Conservation (phyloP, 2,888 invertebrate genomes). For the Mesorhabditis spiculigera region DNA sequence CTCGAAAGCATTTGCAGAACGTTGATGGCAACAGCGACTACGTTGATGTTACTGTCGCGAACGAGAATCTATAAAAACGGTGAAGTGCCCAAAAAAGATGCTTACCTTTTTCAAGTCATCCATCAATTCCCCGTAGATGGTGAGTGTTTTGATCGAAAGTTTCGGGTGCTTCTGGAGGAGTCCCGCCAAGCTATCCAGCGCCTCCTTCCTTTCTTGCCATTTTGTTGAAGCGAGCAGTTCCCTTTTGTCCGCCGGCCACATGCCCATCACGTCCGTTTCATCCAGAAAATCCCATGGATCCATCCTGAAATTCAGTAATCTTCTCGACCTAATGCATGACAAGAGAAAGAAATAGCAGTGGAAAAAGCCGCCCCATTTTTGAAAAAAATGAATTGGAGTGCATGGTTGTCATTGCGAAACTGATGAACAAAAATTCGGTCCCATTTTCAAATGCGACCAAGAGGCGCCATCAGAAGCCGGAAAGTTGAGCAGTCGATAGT, state of each 20-base stretch:
- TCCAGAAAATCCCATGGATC: conserved; percentile 31
- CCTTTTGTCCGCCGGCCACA: conserved; percentile 25
- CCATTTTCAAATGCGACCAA: too few relatives aligned
- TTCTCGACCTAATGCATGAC: too few relatives aligned
- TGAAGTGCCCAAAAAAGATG: too few relatives aligned
- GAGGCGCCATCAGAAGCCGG: too few relatives aligned
- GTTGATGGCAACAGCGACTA: conserved; percentile 81
- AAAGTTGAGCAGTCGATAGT: too few relatives aligned
- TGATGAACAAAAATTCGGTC: too few relatives aligned
- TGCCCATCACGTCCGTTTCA: conserved; percentile 28
- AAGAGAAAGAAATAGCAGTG: too few relatives aligned
- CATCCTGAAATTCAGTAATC: background rate
- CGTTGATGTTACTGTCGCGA: conserved; percentile 89
- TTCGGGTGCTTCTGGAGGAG: conserved; percentile 32
- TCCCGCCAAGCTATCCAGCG: conserved; percentile 25
- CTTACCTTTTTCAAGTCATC: conserved; percentile 32
- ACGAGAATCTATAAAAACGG: conserved; percentile 70
- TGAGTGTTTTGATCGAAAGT: conserved; percentile 23
- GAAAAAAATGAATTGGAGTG: too few relatives aligned
- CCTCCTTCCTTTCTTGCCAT: conserved; percentile 36
- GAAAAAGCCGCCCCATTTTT: too few relatives aligned
- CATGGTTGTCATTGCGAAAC: too few relatives aligned
- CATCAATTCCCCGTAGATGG: conserved; percentile 39
- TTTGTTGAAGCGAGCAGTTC: conserved; percentile 24
- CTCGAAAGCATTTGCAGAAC: conserved; percentile 77